Evolutionary conservation across 2,113 vertebrate genomes (phyloP).

Genomic region (Spilogale gracilis): DNA sequence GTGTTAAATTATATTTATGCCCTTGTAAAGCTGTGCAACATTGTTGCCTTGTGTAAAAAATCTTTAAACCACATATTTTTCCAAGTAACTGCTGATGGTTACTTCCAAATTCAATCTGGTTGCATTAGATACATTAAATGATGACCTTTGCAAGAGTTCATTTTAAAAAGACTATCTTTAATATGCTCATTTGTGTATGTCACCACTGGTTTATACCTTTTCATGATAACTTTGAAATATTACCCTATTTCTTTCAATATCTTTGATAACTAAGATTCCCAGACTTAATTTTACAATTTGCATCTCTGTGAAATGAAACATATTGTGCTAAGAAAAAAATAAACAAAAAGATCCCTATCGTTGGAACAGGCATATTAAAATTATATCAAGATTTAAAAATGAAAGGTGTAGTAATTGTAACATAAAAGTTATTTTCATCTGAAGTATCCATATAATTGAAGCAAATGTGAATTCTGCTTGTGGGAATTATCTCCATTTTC

Average conservation of each 20-base stretch:
- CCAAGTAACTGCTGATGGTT: conserved; percentile 58
- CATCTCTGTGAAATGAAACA: not conserved
- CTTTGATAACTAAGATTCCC: conserved; percentile 8
- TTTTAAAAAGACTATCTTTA: not conserved
- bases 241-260: not conserved
- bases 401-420: conserved; percentile 39
- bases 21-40: conserved; percentile 69
- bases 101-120: not conserved
- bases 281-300: conserved; percentile 12
- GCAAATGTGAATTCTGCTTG: not conserved
- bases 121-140: conserved; percentile 42
- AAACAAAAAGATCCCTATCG: not conserved
- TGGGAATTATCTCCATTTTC: conserved; percentile 58
- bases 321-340: not conserved
- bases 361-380: not conserved
- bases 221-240: not conserved
- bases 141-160: not conserved
- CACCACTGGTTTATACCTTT: not conserved
- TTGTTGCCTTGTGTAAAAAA: conserved; percentile 45
- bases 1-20: conserved; percentile 81
- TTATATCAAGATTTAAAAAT: not conserved
- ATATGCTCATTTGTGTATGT: not conserved
- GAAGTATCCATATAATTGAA: not conserved
- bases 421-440: conserved; percentile 51
- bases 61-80: conserved; percentile 56